Evolutionary conservation across 2,888 invertebrate species (phyloP), one percentile per base, ranked within the genome.

Genomic region (Aphodius granarius): DNA sequence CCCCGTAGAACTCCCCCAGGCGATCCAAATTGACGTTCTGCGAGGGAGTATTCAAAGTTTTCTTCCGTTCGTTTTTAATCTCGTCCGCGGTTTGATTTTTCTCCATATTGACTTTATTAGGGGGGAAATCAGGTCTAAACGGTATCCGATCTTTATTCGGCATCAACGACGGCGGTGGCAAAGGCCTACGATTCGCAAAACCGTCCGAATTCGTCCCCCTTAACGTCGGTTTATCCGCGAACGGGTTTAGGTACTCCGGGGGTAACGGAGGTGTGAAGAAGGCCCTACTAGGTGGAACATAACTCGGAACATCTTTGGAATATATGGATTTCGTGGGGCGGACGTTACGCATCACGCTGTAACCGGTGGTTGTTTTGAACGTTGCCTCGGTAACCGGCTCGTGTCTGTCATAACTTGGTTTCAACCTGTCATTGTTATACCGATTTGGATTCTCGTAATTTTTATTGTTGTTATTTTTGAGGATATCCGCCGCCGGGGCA

Each of bases 201-300:
- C 89, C 90, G 80, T 91, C 91, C 71, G 91, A 90, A 85, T 91
- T 91, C 66, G 91, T 91, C 17, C 87, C 86, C 82, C 95, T 90
- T 76, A 96, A 88, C 70, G 95, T 96, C 73, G 95, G 95, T 86
- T 95, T 95, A 85, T 95, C 95, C n/a, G 95, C 95, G 84, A 95
- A 95, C 0, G 95, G 95, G 88, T 95, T 94, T 78, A 92, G 91
- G 84, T 94, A 94, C 86, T 95, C 95, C 6, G 94, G 94, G 15
- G 95, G 95, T 79, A 95, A 86, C 0, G 95, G 95, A 0, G 95
- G 95, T 0, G 95, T 95, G 86, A 94, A 93, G 19, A 89, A 89
- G 15, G 92, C 90, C 76, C 95, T 88, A 43, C 94, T 93, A 19
- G 95, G 95, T 73, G 95, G 95, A 21, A 95, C 94, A 87, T 95